Conservation (phyloP, 2,113 vertebrate species). For the Charadrius vociferus region DNA sequence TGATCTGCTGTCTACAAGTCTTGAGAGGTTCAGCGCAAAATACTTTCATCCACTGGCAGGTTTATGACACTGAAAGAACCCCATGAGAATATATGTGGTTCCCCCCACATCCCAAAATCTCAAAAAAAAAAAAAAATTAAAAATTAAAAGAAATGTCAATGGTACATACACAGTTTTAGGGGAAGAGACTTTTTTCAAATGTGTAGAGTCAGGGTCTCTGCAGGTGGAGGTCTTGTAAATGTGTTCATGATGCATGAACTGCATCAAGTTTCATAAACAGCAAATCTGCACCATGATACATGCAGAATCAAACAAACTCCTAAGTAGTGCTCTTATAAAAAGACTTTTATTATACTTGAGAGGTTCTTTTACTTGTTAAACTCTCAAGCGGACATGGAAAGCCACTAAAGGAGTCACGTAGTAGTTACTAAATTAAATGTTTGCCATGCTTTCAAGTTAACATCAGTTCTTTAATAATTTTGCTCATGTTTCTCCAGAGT, state of each 20-base stretch:
- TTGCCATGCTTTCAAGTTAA: background rate
- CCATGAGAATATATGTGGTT: background rate
- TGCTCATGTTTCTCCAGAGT: background rate
- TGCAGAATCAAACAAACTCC: background rate
- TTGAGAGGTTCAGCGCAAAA: background rate
- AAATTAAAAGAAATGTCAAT: background rate
- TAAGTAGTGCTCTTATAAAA: background rate
- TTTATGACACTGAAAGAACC: background rate
- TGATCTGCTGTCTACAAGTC: background rate
- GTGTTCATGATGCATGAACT: background rate
- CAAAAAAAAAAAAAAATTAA: background rate
- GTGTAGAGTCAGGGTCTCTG: background rate
- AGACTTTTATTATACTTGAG: background rate
- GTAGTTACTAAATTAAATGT: background rate
- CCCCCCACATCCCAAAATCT: background rate
- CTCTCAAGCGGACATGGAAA: background rate
- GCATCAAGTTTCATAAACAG: background rate
- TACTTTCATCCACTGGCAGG: background rate
- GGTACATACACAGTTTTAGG: background rate
- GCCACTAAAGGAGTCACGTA: background rate
- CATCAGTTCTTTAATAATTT: background rate
- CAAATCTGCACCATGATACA: background rate
- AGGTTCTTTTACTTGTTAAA: background rate
- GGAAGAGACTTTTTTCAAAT: background rate
- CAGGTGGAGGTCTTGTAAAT: background rate